Evolutionary conservation across 2,797 vertebrate genomes (phyloP), one percentile per base, ranked within the genome.

Genomic region (Sternotherus odoratus): DNA sequence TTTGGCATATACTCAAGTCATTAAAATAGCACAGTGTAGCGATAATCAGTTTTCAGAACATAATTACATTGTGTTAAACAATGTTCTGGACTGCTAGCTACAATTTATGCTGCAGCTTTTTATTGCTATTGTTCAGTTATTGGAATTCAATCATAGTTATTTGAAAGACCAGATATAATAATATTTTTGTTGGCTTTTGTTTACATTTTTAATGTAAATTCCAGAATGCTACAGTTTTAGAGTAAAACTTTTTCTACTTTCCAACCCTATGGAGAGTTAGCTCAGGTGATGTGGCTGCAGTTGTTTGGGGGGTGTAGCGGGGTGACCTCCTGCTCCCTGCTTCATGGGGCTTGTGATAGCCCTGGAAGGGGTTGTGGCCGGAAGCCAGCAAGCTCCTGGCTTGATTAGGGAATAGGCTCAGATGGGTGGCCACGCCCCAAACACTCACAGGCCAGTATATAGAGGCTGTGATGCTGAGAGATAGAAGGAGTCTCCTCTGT

Each of bases 281-380:
- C 12, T 74, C 24, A 26, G 69, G 85, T 28, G 91, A 48, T 83
- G 77, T 86, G 95, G 83, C 94, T 95, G 93, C 15, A 48, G 74
- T 93, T 96, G 89, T 95, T 95, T 94, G 91, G 89, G 57, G 84
- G n/a, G n/a, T n/a, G n/a, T n/a, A n/a, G n/a, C n/a, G n/a, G n/a
- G n/a, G n/a, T n/a, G n/a, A n/a, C n/a, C n/a, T n/a, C n/a, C n/a
- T n/a, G n/a, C n/a, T n/a, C n/a, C n/a, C n/a, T n/a, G n/a, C n/a
- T n/a, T n/a, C n/a, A n/a, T n/a, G n/a, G n/a, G n/a, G n/a, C n/a
- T n/a, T n/a, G n/a, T n/a, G n/a, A n/a, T n/a, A n/a, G n/a, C n/a
- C n/a, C n/a, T n/a, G n/a, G n/a, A n/a, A n/a, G n/a, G n/a, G n/a
- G n/a, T n/a, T n/a, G n/a, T n/a, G n/a, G n/a, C n/a, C n/a, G n/a